A percentile compares a stretch with the other conserved stretches of the same genome.
phyloP scores from a whole-genome alignment of 2,113 vertebrate species.

The Hypomesus transpacificus region DNA sequence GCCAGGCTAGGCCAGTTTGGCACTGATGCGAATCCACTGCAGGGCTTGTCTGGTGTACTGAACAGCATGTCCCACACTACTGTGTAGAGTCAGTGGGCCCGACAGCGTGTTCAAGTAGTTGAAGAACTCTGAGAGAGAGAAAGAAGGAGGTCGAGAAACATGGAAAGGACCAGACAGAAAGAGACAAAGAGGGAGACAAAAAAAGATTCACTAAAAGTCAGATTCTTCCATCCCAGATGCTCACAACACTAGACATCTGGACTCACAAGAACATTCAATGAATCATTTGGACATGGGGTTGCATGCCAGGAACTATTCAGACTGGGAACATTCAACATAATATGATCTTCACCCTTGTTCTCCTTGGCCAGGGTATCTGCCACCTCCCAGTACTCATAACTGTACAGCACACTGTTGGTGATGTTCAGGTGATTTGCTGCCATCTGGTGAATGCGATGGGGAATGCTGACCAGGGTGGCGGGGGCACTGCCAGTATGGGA shows the following conservation, averaged over 20 bases:
- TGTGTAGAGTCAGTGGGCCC: slow-evolving; percentile 93
- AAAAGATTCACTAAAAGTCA: neutral
- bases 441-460: slow-evolving; percentile 98
- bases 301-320: neutral
- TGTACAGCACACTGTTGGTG: slow-evolving; percentile 97
- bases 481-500: slow-evolving; percentile 77
- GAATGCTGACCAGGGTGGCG: slow-evolving; percentile 88
- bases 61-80: slow-evolving; percentile 92
- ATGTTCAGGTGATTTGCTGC: slow-evolving; percentile 97
- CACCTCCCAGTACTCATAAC: slow-evolving; percentile 99
- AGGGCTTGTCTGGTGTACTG: slow-evolving; percentile 96
- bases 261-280: too few species aligned
- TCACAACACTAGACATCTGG: too few species aligned
- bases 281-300: too few species aligned
- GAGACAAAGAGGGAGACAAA: neutral
- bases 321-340: neutral
- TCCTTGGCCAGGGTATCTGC: slow-evolving; percentile 95
- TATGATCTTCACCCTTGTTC: slow-evolving; percentile 80
- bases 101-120: slow-evolving; percentile 94
- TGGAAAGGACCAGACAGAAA: neutral
- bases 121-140: slow-evolving; percentile 85
- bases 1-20: slow-evolving; percentile 77
- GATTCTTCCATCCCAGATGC: neutral
- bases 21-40: slow-evolving; percentile 91
- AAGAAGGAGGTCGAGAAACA: neutral